These are phyloP conservation scores for Thalassophryne amazonica DNA, from an alignment of 2,797 vertebrate genomes.

Conservation along the genomic window DNA sequence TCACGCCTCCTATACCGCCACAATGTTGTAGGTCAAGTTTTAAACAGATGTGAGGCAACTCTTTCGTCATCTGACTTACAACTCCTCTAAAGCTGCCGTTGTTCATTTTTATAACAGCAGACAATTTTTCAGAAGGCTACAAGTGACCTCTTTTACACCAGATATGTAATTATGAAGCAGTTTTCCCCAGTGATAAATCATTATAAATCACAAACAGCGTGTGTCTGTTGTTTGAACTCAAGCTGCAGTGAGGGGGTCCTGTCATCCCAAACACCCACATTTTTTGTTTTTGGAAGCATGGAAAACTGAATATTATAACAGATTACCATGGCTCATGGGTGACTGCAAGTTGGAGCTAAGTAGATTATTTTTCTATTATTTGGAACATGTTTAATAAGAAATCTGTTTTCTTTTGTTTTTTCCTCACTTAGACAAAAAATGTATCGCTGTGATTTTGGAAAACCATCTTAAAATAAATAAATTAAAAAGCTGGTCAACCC, in stretches of 20 bases:
- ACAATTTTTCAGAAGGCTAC: background rate
- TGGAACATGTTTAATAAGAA: conserved; percentile 20
- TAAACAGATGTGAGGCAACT: background rate
- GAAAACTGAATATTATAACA: conserved; percentile 33
- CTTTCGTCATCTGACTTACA: background rate
- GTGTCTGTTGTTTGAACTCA: no score
- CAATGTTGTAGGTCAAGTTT: conserved; percentile 12
- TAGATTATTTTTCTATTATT: conserved; percentile 44
- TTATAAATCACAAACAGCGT: conserved; percentile 4
- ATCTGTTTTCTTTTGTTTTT: background rate
- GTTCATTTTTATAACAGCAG: background rate
- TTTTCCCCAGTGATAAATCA: conserved; percentile 12
- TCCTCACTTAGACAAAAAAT: background rate
- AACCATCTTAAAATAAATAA: no score
- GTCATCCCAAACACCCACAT: no score
- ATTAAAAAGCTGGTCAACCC: no score
- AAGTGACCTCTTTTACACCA: background rate
- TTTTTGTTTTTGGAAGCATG: background rate
- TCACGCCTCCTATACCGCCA: background rate
- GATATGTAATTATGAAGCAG: background rate
- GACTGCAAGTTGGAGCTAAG: conserved; percentile 37
- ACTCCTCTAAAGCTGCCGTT: background rate
- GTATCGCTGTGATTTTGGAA: background rate
- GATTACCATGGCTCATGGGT: conserved; percentile 40
- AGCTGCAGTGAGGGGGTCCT: background rate